Conservation (phyloP, 2,797 vertebrate genomes). For the Cryptoblepharus egeriae region DNA sequence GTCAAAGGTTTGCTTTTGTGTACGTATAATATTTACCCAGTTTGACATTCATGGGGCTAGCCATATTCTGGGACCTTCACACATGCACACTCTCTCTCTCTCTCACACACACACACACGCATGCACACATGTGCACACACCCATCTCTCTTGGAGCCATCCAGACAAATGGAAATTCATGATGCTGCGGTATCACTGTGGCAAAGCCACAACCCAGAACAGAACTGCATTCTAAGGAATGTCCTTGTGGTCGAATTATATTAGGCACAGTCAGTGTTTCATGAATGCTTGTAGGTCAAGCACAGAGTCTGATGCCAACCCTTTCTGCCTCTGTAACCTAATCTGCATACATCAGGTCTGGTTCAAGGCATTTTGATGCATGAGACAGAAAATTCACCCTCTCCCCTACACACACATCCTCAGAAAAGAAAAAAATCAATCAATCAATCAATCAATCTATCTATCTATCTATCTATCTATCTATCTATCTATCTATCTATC, state of each 20-base stretch:
- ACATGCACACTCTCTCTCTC: too few relatives aligned
- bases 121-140: too few relatives aligned
- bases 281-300: conserved; percentile 71
- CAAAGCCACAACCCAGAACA: conserved; percentile 32
- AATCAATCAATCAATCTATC: too few relatives aligned
- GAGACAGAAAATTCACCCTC: not conserved
- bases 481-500: too few relatives aligned
- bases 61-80: not conserved
- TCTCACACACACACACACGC: too few relatives aligned
- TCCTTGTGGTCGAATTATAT: conserved; percentile 61
- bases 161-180: fast-evolving
- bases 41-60: not conserved
- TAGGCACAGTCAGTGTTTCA: conserved; percentile 71
- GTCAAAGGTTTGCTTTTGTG: not conserved
- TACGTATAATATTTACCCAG: too few relatives aligned
- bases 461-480: too few relatives aligned
- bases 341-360: not conserved
- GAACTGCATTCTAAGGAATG: conserved; percentile 31
- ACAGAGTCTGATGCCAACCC: conserved; percentile 48
- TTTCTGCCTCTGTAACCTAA: conserved; percentile 40
- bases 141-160: fast-evolving
- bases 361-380: not conserved
- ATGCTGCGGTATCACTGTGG: fast-evolving
- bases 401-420: too few relatives aligned
- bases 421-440: too few relatives aligned